phyloP scores from a whole-genome alignment of 2,113 vertebrate genomes.

The Oryctolagus cuniculus region DNA sequence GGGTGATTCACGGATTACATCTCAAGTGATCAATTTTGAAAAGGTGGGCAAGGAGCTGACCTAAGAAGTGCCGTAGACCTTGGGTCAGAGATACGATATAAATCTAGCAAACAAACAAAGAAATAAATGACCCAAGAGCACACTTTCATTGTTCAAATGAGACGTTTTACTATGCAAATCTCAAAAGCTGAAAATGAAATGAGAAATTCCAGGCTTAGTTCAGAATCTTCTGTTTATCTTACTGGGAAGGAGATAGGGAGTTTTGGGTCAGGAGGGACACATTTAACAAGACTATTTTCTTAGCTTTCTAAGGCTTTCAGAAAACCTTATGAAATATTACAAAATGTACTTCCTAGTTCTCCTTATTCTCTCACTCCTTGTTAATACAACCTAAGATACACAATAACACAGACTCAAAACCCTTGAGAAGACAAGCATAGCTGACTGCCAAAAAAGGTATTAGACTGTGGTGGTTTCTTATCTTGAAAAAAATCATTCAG shows the following conservation, averaged over 20 bases:
- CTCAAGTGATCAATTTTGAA: slow-evolving; percentile 67
- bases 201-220: background rate
- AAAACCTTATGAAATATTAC: background rate
- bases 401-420: background rate
- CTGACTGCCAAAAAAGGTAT: slow-evolving; percentile 16
- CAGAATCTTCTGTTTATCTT: background rate
- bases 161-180: slow-evolving; percentile 37
- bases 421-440: background rate
- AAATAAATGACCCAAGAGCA: slow-evolving; percentile 30
- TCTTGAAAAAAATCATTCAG: slow-evolving; percentile 46
- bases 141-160: background rate
- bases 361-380: background rate
- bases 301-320: slow-evolving; percentile 8
- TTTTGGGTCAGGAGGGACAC: slow-evolving; percentile 8
- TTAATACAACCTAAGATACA: slow-evolving; percentile 38
- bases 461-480: background rate
- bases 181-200: slow-evolving; percentile 60
- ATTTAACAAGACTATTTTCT: slow-evolving; percentile 51
- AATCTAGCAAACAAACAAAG: slow-evolving; percentile 67
- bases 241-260: background rate
- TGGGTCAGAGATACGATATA: slow-evolving; percentile 50
- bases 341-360: slow-evolving; percentile 29
- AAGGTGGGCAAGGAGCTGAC: background rate
- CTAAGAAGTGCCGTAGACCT: background rate
- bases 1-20: slow-evolving; percentile 86